Base-by-base conservation (phyloP, 1,140 invertebrate species). In the Drosophila repletoides region DNA sequence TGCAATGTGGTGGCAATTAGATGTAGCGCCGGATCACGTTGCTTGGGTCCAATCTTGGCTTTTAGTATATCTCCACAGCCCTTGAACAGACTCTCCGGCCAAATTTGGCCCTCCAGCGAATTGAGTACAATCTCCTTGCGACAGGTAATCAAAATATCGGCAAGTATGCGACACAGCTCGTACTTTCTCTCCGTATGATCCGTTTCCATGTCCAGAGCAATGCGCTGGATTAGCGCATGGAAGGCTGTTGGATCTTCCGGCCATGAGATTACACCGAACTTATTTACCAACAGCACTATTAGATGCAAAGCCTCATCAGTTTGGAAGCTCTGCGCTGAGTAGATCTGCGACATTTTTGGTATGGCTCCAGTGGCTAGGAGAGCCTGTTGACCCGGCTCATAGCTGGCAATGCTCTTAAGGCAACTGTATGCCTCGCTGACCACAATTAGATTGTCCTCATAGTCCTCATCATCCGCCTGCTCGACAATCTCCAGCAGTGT, bases 161-260 rank as follows among this genome's bases (percentile, higher is more conserved):
- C 93, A 9, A 97, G 90, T 56, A 96, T 94, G 1, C 92, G 91
- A 74, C 95, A 96, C 6, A 97, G 89, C 84, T 97, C 95, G 91
- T 97, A 98, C 90, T 98, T 98, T 49, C 95, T 91, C 79, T 97
- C 95, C 12, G 94, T 95, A 48, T 96, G 93, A 90, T 97, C 96
- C 0, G 94, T 95, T 75, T 96, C 95, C 92, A 97, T 97, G 86
- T 97, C 96, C 4, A 96, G 88, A 2, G 95, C 93, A 56, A 97
- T 94, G 91, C 96, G 95, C 71, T 96, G 95, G 19, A 97, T 91
- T n/a, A 98, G 91, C 0, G 94, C 93, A 89, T 96, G 94, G 84
- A 97, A 97, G 0, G 94, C 93, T 70, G 94, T 94, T 0, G 94
- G 93, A 52, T 93, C 93, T 43, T 92, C 91, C 34, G 94, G 93